Base-by-base conservation (phyloP, 2,888 invertebrate species). In the Vanessa cardui region DNA sequence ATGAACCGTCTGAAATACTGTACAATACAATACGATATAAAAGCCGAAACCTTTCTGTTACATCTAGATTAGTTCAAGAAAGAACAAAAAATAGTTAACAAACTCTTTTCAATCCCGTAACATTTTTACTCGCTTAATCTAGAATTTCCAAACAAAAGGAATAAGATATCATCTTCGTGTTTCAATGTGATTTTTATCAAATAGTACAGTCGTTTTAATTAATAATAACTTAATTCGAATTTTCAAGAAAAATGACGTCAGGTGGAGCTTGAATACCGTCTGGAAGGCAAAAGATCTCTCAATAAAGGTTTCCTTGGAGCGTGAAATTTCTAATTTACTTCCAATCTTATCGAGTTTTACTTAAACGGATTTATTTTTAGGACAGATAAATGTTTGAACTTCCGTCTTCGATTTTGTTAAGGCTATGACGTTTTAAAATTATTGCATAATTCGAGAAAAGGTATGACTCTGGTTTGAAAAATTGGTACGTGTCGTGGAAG, bases 251-350 rank as follows among this genome's bases (percentile, higher is more conserved):
- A 56, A 54, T 54, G 31, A 8, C 31, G 8, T 54, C 54, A 33
- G 33, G 18, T 56, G 26, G 33, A 56, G 5, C 39, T 31, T 54
- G 39, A 56, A 33, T 39, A 56, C 20, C 39, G 39, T 16, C 9
- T 12, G 26, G 56, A 39, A 39, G 39, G 39, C 33, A 39, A 39
- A 21, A 56, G 56, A 56, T 56, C 56, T 39, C 56, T 56, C 66
- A 67, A 72, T 70, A 62, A 70, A 63, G 46, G 58, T 46, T 18
- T 66, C 54, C 39, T 46, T 61, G 58, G 47, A 66, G 64, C 58
- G 61, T 58, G 46, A 64, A 66, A 66, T 69, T 69, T 66, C 69
- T 66, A 72, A 67, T 64, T 69, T 69, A 54, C 52, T 56, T 56
- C 39, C 39, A 56, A 56, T 39, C 39, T 31, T 56, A 56, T 56